Percentiles rank a stretch among this genome's conserved stretches.
Evolutionary conservation across 2,888 invertebrate genomes (phyloP).

Genomic region (Labia minor): DNA sequence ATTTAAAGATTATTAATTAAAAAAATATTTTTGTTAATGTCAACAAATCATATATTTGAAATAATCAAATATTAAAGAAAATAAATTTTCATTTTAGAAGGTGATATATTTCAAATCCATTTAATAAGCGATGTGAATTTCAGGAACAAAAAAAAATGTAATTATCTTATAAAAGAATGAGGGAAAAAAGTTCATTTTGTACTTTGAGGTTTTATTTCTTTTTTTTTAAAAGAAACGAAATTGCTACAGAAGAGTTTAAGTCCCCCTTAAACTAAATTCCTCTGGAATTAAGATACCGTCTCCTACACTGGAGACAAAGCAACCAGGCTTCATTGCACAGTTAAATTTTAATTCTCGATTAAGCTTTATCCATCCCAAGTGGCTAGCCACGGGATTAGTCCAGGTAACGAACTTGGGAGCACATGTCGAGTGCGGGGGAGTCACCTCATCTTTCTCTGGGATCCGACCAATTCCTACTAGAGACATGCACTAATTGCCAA

Average conservation of each 20-base stretch:
- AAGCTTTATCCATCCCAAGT: neutral
- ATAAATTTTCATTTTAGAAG: too few relatives aligned
- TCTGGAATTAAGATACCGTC: neutral
- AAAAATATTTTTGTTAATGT: too few relatives aligned
- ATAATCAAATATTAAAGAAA: too few relatives aligned
- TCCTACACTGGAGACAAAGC: neutral
- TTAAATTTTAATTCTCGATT: constrained; percentile 13
- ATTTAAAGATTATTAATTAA: too few relatives aligned
- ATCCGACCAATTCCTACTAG: neutral
- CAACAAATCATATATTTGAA: too few relatives aligned
- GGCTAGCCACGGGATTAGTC: constrained; percentile 3
- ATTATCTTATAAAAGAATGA: too few relatives aligned
- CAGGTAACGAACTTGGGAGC: constrained; percentile 1
- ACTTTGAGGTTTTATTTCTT: neutral
- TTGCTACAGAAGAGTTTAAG: neutral
- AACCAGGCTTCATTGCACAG: neutral
- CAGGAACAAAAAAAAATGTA: too few relatives aligned
- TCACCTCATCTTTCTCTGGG: neutral
- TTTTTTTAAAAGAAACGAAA: neutral
- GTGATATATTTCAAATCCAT: too few relatives aligned
- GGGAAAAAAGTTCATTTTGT: too few relatives aligned
- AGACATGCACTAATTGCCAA: constrained; percentile 13
- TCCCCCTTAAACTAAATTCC: neutral
- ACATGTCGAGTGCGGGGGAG: neutral
- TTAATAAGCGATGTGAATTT: too few relatives aligned